These are phyloP conservation scores for Andricus grossulariae DNA, from an alignment of 1,140 invertebrate genomes.

Conservation along the genomic window DNA sequence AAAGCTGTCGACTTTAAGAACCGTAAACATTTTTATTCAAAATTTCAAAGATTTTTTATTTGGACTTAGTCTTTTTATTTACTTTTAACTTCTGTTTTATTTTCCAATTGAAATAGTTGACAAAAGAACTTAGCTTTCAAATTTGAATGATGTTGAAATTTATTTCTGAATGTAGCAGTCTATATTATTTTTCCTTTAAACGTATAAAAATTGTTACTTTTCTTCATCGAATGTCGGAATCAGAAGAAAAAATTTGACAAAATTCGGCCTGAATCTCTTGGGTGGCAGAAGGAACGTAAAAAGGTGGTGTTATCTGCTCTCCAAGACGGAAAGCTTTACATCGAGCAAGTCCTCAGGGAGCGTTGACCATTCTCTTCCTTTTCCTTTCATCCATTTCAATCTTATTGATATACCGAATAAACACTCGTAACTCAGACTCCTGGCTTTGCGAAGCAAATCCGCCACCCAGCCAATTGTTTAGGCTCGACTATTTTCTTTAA, in stretches of 20 bases:
- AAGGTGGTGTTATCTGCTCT: slow-evolving; percentile 58
- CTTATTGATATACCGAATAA: slow-evolving; percentile 67
- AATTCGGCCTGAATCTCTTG: neutral
- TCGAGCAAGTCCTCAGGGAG: slow-evolving; percentile 47
- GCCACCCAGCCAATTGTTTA: neutral
- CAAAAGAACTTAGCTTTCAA: too few species aligned
- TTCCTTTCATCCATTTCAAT: slow-evolving; percentile 45
- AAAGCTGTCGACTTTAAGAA: neutral
- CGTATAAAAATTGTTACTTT: neutral
- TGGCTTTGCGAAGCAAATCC: slow-evolving; percentile 56
- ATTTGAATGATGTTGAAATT: too few species aligned
- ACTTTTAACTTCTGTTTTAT: too few species aligned
- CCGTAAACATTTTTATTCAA: too few species aligned
- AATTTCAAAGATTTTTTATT: too few species aligned
- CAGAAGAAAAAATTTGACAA: neutral
- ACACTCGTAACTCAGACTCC: slow-evolving; percentile 55
- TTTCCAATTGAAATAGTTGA: too few species aligned
- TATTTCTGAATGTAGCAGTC: too few species aligned
- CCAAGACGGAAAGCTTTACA: slow-evolving; percentile 41
- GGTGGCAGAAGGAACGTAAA: neutral
- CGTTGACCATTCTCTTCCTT: slow-evolving; percentile 34
- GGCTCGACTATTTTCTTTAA: neutral
- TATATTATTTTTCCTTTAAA: too few species aligned
- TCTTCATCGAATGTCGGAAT: neutral
- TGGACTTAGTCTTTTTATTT: too few species aligned